Conservation (phyloP, 2,113 vertebrate genomes). For the Eptesicus fuscus region DNA sequence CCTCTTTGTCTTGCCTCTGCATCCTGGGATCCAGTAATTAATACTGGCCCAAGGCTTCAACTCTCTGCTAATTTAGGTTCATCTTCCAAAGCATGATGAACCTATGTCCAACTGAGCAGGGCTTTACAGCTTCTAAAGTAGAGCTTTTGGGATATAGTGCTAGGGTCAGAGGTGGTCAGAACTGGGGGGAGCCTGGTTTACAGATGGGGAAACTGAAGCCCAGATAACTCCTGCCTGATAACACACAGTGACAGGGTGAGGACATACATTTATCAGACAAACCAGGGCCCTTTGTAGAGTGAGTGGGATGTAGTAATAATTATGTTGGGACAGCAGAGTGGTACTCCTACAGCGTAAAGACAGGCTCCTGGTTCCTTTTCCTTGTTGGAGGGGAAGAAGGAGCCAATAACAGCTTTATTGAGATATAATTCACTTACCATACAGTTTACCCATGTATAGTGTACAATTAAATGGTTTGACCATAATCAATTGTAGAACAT, state of each 20-base stretch:
- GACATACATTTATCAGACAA: not conserved
- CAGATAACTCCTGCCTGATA: not conserved
- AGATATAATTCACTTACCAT: not conserved
- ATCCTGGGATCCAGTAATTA: not conserved
- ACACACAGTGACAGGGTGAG: not conserved
- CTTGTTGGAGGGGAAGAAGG: accelerated
- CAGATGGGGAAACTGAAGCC: not conserved
- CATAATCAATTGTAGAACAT: not conserved
- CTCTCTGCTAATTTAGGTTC: not conserved
- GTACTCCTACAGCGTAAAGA: not conserved
- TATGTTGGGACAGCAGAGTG: not conserved
- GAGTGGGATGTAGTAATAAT: not conserved
- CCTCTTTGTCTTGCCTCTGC: not conserved
- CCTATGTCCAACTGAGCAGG: not conserved
- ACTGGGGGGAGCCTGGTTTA: not conserved
- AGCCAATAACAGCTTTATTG: not conserved
- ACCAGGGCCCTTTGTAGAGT: not conserved
- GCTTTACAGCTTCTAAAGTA: not conserved
- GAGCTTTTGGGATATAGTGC: not conserved
- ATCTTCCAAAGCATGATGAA: not conserved
- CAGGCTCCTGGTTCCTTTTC: not conserved
- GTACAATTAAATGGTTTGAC: not conserved
- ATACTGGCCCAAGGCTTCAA: not conserved
- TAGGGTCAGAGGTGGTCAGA: not conserved
- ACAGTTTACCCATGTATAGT: not conserved